A percentile compares a stretch with the other conserved stretches of the same genome.
Evolutionary conservation across 2,888 invertebrate genomes (phyloP).

Genomic region (Euphydryas editha): DNA sequence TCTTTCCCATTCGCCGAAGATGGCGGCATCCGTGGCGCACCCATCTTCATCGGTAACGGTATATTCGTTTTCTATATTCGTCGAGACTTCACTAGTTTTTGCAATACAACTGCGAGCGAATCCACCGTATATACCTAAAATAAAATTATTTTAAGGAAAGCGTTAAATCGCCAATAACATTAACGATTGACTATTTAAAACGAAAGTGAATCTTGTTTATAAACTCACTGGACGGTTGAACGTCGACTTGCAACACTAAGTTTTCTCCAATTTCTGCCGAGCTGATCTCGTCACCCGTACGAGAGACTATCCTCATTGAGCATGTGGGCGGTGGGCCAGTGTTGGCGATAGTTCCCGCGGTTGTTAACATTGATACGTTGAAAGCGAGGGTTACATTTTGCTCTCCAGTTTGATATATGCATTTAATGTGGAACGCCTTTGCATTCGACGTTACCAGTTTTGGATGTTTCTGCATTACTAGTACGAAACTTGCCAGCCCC

Average conservation of each 20-base stretch:
- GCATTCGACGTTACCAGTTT: constrained; percentile 97
- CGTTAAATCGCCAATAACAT: background rate
- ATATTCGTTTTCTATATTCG: constrained; percentile 93
- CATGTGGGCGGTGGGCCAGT: constrained; percentile 97
- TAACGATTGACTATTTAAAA: background rate
- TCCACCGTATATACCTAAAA: constrained; percentile 93
- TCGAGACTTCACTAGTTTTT: constrained; percentile 92
- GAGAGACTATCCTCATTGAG: constrained; percentile 94
- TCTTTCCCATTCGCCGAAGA: constrained; percentile 97
- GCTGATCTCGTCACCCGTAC: constrained; percentile 93
- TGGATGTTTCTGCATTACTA: constrained; percentile 98
- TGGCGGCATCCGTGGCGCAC: constrained; percentile 95
- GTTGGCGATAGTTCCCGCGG: constrained; percentile 97
- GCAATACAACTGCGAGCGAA: constrained; percentile 97
- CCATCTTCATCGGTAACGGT: constrained; percentile 97
- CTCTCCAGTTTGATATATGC: constrained; percentile 96
- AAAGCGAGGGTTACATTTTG: constrained; percentile 96
- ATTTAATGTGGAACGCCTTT: constrained; percentile 97
- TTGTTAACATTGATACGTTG: constrained; percentile 97
- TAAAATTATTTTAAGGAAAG: background rate
- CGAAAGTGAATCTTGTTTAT: background rate
- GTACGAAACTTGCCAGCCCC: constrained; percentile 96
- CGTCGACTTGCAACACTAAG: constrained; percentile 92
- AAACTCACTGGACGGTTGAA: constrained; percentile 88
- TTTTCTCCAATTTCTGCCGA: constrained; percentile 97